A percentile compares a stretch with the other conserved stretches of the same genome.
phyloP scores from a whole-genome alignment of 2,113 vertebrate species.

The Tylochromis polylepis region DNA sequence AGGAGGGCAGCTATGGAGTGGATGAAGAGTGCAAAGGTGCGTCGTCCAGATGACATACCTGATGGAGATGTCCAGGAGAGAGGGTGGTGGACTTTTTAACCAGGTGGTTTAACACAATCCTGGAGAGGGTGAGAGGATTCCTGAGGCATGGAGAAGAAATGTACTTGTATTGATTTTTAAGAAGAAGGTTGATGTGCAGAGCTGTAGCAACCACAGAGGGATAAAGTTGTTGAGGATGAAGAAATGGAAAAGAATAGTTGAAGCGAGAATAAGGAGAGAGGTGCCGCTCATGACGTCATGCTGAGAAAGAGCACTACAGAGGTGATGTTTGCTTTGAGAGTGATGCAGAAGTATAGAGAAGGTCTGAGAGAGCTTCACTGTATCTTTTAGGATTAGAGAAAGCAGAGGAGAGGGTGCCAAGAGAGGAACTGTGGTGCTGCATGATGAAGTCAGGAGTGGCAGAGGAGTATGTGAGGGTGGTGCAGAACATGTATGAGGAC shows the following conservation, averaged over 20 bases:
- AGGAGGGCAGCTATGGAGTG: background rate
- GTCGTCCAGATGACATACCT: background rate
- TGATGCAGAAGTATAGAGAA: background rate
- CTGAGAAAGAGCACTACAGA: fast-evolving
- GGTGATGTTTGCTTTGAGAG: background rate
- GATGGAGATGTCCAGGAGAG: background rate
- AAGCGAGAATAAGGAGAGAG: fast-evolving
- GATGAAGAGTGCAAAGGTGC: fast-evolving
- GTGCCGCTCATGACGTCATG: background rate
- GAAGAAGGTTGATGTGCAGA: background rate
- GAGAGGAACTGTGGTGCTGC: background rate
- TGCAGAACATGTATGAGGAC: fast-evolving
- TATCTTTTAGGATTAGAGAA: too few species aligned
- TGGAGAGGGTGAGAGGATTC: fast-evolving
- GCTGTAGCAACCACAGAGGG: background rate
- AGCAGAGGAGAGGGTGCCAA: background rate
- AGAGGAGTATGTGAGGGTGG: background rate
- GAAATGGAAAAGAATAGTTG: fast-evolving
- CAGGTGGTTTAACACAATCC: fast-evolving
- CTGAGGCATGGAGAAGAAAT: background rate
- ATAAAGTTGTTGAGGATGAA: background rate
- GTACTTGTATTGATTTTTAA: background rate
- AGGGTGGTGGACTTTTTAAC: background rate
- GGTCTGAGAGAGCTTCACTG: background rate
- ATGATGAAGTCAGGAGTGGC: background rate